Base-by-base conservation (phyloP, 92 coral and sea anemone genomes). In the Montipora capitata region DNA sequence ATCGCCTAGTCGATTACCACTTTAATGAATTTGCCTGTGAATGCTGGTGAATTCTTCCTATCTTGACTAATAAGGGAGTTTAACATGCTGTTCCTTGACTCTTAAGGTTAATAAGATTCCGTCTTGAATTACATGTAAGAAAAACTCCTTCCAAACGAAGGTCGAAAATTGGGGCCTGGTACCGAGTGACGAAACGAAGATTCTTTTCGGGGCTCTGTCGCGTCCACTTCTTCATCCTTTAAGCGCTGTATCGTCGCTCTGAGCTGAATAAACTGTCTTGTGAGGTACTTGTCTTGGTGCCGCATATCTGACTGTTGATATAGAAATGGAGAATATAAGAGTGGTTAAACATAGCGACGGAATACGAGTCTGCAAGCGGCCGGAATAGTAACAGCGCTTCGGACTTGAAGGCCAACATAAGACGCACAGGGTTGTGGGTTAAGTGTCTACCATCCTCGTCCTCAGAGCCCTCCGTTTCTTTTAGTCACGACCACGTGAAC, bases 241-340 rank as follows among this genome's bases (percentile, higher is more conserved):
- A 95, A 73, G 41, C 96, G 84, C 54, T 95, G 99, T 39, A 98
- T 98, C 7, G 98, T 91, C 27, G 96, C 89, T 64, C 98, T 92
- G 1, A 98, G 92, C 67, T 98, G 98, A 78, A 95, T 95, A 76
- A 98, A 98, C 90, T 98, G 98, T 18, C 97, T 89, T 52, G 98
- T 94, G 12, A 98, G 91, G 52, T 71, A 92, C 85, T 98, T 98
- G 88, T 98, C 99, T 77, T 98, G 99, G 63, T 95, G 99, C 15
- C 96, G 93, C 99, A 98, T 95, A 72, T 98, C 98, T 1, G 98
- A 74, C 98, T 95, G 92, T 70, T 3, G 17, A 83, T 20, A 66
- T 4, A 79, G 44, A 67, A 8, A 10, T 10, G 1, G 35, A 27
- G 35, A 27, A 27, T 27, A 27, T 27, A 27, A 27, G 35, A 27